phyloP scores from a whole-genome alignment of 1,140 invertebrate species.

The Delia radicum region DNA sequence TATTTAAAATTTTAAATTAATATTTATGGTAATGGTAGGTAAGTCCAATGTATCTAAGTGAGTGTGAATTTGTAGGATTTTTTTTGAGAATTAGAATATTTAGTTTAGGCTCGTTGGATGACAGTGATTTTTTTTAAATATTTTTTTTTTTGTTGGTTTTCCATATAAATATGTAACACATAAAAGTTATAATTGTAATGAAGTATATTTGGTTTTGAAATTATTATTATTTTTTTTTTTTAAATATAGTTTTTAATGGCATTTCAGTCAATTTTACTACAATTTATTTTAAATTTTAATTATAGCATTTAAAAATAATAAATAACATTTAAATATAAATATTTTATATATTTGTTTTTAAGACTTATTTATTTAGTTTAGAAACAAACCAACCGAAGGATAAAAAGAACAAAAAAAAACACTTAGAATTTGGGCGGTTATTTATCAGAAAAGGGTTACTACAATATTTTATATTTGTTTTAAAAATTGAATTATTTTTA shows the following conservation, averaged over 20 bases:
- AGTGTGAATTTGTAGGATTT: not conserved
- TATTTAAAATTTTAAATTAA: conserved; percentile 1
- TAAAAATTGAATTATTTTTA: no score
- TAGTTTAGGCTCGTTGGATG: not conserved
- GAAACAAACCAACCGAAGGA: conserved; percentile 13
- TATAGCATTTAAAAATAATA: not conserved
- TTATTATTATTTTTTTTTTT: conserved; percentile 3
- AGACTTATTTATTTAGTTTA: not conserved
- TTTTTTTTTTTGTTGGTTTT: not conserved
- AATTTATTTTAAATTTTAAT: not conserved
- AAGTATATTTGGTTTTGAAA: not conserved
- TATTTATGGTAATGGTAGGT: not conserved
- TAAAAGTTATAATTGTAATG: conserved; percentile 6
- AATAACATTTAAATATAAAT: conserved; percentile 10
- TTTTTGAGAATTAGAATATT: not conserved
- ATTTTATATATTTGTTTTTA: not conserved
- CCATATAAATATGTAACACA: conserved; percentile 4
- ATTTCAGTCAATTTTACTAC: conserved; percentile 18
- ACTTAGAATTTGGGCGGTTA: not conserved
- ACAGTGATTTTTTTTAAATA: not conserved
- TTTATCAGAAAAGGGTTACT: conserved; percentile 16
- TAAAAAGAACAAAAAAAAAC: not conserved
- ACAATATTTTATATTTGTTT: not conserved
- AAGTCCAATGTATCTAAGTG: not conserved
- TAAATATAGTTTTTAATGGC: conserved; percentile 9